Percentiles rank a stretch among this genome's conserved stretches.
These are phyloP conservation scores for Zoanthus sociatus DNA, from an alignment of 92 coral and sea anemone genomes.

Conservation along the genomic window DNA sequence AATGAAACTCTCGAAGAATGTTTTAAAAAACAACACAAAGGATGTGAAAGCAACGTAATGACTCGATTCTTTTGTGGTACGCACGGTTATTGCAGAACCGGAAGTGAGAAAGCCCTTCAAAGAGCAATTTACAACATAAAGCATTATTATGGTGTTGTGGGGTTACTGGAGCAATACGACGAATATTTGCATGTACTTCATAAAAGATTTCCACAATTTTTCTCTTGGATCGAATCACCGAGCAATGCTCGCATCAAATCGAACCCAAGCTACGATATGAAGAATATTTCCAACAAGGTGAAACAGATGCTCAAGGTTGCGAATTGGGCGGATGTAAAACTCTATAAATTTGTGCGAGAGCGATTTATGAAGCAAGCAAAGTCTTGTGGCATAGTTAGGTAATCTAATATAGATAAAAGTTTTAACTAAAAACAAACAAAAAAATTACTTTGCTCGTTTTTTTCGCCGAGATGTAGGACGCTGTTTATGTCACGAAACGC, in stretches of 20 bases:
- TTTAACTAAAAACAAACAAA: no score
- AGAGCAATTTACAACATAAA: slow-evolving; percentile 83
- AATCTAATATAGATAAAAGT: no score
- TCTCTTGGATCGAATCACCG: slow-evolving; percentile 50
- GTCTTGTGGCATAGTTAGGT: slow-evolving; percentile 68
- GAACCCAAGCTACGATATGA: slow-evolving; percentile 61
- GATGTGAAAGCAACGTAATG: slow-evolving; percentile 87
- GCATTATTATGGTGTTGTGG: slow-evolving; percentile 83
- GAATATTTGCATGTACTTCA: slow-evolving; percentile 74
- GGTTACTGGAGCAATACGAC: slow-evolving; percentile 77
- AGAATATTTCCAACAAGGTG: slow-evolving; percentile 60
- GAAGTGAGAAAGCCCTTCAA: slow-evolving; percentile 70
- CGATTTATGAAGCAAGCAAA: slow-evolving; percentile 82
- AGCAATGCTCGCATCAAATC: slow-evolving; percentile 58
- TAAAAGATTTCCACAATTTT: slow-evolving; percentile 82
- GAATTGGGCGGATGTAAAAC: slow-evolving; percentile 83
- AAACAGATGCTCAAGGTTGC: slow-evolving; percentile 60
- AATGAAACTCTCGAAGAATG: slow-evolving; percentile 85
- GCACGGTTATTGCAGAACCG: slow-evolving; percentile 75
- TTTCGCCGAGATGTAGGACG: no score
- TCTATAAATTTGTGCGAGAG: slow-evolving; percentile 70
- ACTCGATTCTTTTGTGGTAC: slow-evolving; percentile 96
- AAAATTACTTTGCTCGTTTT: no score
- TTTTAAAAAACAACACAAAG: slow-evolving; percentile 76
- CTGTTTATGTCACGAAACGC: no score